phyloP scores from a whole-genome alignment of 1,140 invertebrate species.

The Neodiprion pinetum region DNA sequence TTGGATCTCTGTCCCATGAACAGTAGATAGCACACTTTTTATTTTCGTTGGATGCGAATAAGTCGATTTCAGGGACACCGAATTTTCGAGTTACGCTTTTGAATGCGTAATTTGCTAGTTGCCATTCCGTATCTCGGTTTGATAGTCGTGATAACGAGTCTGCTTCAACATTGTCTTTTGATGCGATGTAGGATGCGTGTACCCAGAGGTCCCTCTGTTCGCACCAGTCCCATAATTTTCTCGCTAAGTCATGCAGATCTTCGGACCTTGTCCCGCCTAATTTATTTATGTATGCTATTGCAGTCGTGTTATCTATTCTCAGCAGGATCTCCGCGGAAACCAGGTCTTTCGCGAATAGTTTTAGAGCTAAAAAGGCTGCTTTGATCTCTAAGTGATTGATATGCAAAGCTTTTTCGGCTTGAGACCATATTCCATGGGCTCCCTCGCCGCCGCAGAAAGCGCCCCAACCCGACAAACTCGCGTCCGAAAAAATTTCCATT shows the following conservation, averaged over 20 bases:
- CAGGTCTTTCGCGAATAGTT: slow-evolving; percentile 33
- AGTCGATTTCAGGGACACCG: slow-evolving; percentile 36
- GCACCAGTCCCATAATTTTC: slow-evolving; percentile 36
- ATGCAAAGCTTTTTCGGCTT: slow-evolving; percentile 27
- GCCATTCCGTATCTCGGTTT: slow-evolving; percentile 30
- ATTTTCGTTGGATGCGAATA: slow-evolving; percentile 39
- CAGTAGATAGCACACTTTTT: slow-evolving; percentile 37
- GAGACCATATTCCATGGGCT: slow-evolving; percentile 33
- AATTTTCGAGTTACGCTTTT: slow-evolving; percentile 30
- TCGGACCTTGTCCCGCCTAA: slow-evolving; percentile 33
- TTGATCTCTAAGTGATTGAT: slow-evolving; percentile 42
- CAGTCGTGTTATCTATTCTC: slow-evolving; percentile 34
- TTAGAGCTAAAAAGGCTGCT: slow-evolving; percentile 36
- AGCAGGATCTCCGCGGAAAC: slow-evolving; percentile 27
- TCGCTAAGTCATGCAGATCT: slow-evolving; percentile 29
- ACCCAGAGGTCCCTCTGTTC: slow-evolving; percentile 33
- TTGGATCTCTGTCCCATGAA: slow-evolving; percentile 37
- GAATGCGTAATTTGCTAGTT: slow-evolving; percentile 24
- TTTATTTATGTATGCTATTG: slow-evolving; percentile 31
- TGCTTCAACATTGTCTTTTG: slow-evolving; percentile 36
- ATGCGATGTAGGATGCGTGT: slow-evolving; percentile 29
- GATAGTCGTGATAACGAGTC: slow-evolving; percentile 32
- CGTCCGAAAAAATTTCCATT: slow-evolving; percentile 40
- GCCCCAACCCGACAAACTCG: slow-evolving; percentile 28
- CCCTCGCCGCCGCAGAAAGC: slow-evolving; percentile 22